Conservation (phyloP, 2,888 invertebrate genomes). For the Hipparchia semele region DNA sequence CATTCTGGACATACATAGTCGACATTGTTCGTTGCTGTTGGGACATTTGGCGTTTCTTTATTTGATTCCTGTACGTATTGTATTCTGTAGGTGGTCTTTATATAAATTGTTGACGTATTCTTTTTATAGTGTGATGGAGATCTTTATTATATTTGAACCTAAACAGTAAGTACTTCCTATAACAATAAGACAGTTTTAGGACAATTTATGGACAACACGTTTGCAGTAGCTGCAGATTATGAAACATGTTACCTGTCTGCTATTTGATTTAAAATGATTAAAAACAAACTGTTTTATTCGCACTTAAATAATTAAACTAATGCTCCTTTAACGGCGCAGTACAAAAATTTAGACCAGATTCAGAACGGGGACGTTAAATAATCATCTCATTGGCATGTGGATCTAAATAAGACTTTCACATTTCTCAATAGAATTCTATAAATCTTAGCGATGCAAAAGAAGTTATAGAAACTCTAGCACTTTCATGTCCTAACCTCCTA, state of each 20-base stretch:
- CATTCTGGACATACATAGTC: conserved; percentile 33
- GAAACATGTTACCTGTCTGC: not conserved
- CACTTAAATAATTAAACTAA: too few species aligned
- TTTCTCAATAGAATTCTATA: too few species aligned
- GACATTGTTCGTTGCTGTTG: conserved; percentile 27
- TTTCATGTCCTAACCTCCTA: too few species aligned
- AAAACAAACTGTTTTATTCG: not conserved
- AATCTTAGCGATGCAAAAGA: too few species aligned
- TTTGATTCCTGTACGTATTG: conserved; percentile 18
- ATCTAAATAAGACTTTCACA: too few species aligned
- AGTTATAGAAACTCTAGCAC: too few species aligned
- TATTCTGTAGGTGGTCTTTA: conserved; percentile 22
- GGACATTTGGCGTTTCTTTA: conserved; percentile 25
- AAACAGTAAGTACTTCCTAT: not conserved
- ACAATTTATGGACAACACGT: not conserved
- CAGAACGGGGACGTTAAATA: too few species aligned
- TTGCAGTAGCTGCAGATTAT: not conserved
- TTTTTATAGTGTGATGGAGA: conserved; percentile 11
- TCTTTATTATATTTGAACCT: conserved; percentile 23
- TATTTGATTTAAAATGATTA: not conserved
- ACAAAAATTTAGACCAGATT: too few species aligned
- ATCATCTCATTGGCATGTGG: too few species aligned
- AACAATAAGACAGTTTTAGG: not conserved
- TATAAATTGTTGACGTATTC: conserved; percentile 16
- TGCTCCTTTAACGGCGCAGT: too few species aligned